Evolutionary conservation across 2,888 invertebrate species (phyloP).

Genomic region (Acanthopleura granulata): DNA sequence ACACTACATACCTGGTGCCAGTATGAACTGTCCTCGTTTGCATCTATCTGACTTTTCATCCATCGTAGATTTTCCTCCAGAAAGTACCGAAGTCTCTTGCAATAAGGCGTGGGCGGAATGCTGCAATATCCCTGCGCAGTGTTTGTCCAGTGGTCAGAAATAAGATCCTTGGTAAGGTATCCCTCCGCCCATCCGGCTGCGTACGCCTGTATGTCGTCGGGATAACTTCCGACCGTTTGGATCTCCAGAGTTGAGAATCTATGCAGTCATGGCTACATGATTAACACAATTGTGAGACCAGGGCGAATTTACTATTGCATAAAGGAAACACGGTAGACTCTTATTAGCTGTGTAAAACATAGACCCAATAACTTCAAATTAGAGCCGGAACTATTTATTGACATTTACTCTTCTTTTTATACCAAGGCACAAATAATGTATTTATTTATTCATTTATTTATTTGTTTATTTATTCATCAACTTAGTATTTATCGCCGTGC

Average conservation of each 20-base stretch:
- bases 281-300: too few species aligned
- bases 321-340: too few species aligned
- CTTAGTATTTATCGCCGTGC: too few species aligned
- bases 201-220: conserved; percentile 86
- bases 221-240: conserved; percentile 80
- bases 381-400: too few species aligned
- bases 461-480: too few species aligned
- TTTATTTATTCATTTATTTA: too few species aligned
- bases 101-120: conserved; percentile 71
- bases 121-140: conserved; percentile 76
- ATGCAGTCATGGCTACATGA: background rate
- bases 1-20: conserved; percentile 89
- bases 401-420: too few species aligned
- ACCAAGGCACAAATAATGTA: too few species aligned
- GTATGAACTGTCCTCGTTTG: conserved; percentile 75
- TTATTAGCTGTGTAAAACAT: too few species aligned
- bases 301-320: too few species aligned
- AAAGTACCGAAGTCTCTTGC: conserved; percentile 77
- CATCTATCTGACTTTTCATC: conserved; percentile 75
- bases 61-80: conserved; percentile 77
- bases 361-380: too few species aligned
- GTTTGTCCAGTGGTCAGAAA: conserved; percentile 85
- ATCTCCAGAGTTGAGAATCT: conserved; percentile 88
- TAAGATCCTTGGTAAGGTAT: conserved; percentile 79
- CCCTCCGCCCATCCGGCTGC: conserved; percentile 89